Conservation (phyloP, 2,113 vertebrate species). For the Eclectus roratus region DNA sequence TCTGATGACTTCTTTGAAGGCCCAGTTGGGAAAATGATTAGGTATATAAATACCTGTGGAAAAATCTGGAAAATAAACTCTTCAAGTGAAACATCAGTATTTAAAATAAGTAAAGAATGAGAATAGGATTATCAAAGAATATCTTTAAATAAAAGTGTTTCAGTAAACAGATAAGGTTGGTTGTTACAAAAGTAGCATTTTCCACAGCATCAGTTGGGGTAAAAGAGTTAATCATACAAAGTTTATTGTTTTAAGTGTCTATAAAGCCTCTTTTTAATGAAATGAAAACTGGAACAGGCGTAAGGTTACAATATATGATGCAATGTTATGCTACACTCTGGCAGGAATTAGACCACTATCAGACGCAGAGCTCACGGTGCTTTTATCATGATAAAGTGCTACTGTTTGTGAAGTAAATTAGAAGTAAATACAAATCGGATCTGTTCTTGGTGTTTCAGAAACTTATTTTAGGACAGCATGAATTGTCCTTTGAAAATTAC, state of each 20-base stretch:
- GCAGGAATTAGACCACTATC: neutral
- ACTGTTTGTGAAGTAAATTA: neutral
- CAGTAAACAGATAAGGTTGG: neutral
- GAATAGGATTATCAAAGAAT: neutral
- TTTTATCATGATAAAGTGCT: neutral
- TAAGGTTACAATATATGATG: neutral
- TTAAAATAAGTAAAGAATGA: neutral
- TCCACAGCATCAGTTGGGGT: neutral
- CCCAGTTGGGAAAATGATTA: neutral
- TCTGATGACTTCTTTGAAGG: neutral
- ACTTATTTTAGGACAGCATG: neutral
- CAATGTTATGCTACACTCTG: neutral
- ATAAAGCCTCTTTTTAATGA: neutral
- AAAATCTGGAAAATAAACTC: neutral
- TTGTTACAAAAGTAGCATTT: neutral
- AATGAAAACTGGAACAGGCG: neutral
- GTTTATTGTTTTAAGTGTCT: neutral
- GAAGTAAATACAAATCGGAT: neutral
- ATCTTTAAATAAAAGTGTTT: neutral
- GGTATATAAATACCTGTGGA: neutral
- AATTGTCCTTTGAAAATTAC: neutral
- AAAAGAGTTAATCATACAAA: neutral
- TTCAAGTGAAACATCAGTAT: neutral
- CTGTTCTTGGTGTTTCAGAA: neutral
- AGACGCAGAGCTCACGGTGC: accelerated